Evolutionary conservation across 2,888 invertebrate genomes (phyloP), one percentile per base, ranked within the genome.

Genomic region (Brachyptera putata): DNA sequence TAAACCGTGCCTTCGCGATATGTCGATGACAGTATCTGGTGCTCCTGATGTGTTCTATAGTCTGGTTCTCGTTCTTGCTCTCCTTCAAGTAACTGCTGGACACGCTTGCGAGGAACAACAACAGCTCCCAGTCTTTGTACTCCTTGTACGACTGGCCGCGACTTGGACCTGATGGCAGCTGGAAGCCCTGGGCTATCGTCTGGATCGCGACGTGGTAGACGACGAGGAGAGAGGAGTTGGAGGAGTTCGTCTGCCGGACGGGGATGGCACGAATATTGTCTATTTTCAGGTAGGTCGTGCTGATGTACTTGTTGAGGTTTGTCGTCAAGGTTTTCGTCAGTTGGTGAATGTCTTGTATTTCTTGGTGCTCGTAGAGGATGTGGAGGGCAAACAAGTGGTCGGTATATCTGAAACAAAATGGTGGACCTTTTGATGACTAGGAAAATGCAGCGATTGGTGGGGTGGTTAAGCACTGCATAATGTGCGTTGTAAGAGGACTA

Each of bases 21-120:
- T 34, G 22, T 1, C 9, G 18, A 7, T 56, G 58, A 24, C 63
- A 63, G 21, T 41, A 58, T 18, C 25, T 36, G 34, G 61, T 49
- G 30, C 58, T 61, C n/a, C 62, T 39, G 16, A 60, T 25, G 56
- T 55, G n/a, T n/a, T n/a, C n/a, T n/a, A n/a, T n/a, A n/a, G n/a
- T n/a, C n/a, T n/a, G n/a, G n/a, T n/a, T n/a, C n/a, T n/a, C n/a
- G n/a, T n/a, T n/a, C n/a, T n/a, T n/a, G n/a, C n/a, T 37, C 5
- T 3, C 13, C 4, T 13, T 41, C 7, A 41, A 21, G 16, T 14
- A n/a, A 1, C 30, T 5, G 3, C 3, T n/a, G 14, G 30, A 5
- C 4, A 16, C 9, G 13, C 30, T 11, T 5, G 14, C 16, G 1
- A 50, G 4, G 4, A 26, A 16, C 2, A 3, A 13, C 13, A 50